A percentile compares a stretch with the other conserved stretches of the same genome.
Evolutionary conservation across 1,140 invertebrate species (phyloP).

Genomic region (Pogonomyrmex barbatus): DNA sequence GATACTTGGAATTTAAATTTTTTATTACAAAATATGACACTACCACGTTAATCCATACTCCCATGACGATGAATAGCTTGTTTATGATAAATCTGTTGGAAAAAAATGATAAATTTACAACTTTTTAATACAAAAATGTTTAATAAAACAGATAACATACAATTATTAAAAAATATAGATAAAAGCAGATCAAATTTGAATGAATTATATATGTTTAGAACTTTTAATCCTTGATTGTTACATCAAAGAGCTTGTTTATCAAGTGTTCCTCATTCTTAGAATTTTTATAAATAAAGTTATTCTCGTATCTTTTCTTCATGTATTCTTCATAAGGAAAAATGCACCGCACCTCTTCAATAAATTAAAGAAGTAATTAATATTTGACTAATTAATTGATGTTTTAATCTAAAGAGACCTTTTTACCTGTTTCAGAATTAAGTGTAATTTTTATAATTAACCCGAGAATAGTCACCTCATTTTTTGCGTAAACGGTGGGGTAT

Average conservation of each 20-base stretch:
- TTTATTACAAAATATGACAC: constrained; percentile 85
- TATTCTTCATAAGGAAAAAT: too few relatives aligned
- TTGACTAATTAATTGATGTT: background rate
- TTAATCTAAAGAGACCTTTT: background rate
- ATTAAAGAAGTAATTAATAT: constrained; percentile 20
- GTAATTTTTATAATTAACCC: too few relatives aligned
- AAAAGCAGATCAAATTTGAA: background rate
- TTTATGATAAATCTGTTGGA: constrained; percentile 89
- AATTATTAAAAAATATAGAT: background rate
- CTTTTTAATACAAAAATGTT: background rate
- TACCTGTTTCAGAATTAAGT: too few relatives aligned
- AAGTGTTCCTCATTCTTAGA: background rate
- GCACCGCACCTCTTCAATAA: background rate
- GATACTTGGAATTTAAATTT: too few relatives aligned
- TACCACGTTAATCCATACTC: constrained; percentile 90
- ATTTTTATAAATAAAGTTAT: background rate
- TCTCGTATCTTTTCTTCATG: constrained; percentile 73
- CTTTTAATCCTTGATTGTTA: constrained; percentile 81
- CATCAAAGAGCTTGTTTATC: background rate
- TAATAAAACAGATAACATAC: background rate
- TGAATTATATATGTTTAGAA: background rate
- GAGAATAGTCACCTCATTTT: too few relatives aligned
- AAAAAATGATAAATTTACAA: background rate
- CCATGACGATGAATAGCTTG: constrained; percentile 92
- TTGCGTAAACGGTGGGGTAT: too few relatives aligned